Evolutionary conservation across 2,113 vertebrate genomes (phyloP).

Genomic region (Oxyura jamaicensis): DNA sequence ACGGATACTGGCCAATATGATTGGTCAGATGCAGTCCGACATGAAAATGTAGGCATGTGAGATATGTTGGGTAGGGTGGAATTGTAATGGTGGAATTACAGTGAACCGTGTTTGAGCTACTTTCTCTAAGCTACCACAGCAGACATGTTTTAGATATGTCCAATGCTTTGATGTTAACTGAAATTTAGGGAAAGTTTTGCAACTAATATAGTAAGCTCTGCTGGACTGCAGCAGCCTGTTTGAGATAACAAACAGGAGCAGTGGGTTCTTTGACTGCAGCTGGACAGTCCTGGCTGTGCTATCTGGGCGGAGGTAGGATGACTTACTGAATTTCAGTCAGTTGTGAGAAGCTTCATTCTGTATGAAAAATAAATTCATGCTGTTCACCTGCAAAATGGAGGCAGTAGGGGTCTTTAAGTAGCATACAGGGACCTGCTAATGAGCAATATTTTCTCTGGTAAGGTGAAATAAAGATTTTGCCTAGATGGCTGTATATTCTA

Average conservation of each 20-base stretch:
- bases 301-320: background rate
- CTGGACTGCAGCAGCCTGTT: background rate
- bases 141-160: background rate
- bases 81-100: background rate
- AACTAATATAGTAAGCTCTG: background rate
- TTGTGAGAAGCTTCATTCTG: background rate
- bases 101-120: background rate
- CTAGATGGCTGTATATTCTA: background rate
- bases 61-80: background rate
- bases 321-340: background rate
- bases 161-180: background rate
- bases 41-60: background rate
- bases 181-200: background rate
- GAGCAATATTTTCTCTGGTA: background rate
- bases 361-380: background rate
- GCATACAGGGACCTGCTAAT: background rate
- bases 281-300: background rate
- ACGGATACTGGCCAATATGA: no score
- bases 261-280: background rate
- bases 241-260: background rate
- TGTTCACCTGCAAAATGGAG: background rate
- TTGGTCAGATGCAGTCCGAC: rapidly evolving
- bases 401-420: background rate
- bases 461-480: background rate
- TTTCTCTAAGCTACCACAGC: background rate